Percentiles rank a stretch among this genome's conserved stretches.
These are phyloP conservation scores for Norana najaformis DNA, from an alignment of 2,888 invertebrate species.

Conservation along the genomic window DNA sequence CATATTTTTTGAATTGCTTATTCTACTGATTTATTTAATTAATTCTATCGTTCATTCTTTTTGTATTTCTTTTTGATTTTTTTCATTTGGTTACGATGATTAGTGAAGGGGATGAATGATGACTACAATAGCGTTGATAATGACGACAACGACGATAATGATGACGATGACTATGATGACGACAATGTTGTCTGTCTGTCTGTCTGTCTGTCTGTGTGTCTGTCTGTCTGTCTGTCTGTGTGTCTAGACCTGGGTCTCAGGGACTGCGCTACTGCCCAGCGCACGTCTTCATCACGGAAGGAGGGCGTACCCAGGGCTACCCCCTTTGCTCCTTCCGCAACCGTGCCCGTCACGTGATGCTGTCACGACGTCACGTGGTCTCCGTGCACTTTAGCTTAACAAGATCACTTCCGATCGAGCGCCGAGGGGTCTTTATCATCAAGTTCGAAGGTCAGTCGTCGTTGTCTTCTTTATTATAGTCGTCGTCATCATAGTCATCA, in stretches of 20 bases:
- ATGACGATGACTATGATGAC: too few species aligned
- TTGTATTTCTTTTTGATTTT: too few species aligned
- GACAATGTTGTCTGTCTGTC: too few species aligned
- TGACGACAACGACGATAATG: too few species aligned
- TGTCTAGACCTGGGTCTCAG: neutral
- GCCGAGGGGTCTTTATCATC: neutral
- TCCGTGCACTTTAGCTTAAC: slow-evolving; percentile 14
- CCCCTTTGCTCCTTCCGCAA: slow-evolving; percentile 14
- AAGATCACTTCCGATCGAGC: slow-evolving; percentile 16
- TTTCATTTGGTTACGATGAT: too few species aligned
- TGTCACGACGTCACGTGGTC: neutral
- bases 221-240: neutral
- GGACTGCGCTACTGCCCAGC: neutral
- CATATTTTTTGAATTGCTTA: too few species aligned
- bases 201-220: neutral
- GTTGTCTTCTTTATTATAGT: too few species aligned
- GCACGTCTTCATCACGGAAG: slow-evolving; percentile 9
- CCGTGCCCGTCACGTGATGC: neutral
- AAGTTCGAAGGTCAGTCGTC: slow-evolving; percentile 19
- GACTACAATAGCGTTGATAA: too few species aligned
- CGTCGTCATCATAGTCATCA: neutral
- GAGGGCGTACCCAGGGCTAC: slow-evolving; percentile 10
- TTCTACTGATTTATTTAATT: too few species aligned
- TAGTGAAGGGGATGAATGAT: too few species aligned
- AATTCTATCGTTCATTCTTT: too few species aligned